phyloP scores from a whole-genome alignment of 53 echinoderm and acorn worm genomes.

The Echinarachnius parma region DNA sequence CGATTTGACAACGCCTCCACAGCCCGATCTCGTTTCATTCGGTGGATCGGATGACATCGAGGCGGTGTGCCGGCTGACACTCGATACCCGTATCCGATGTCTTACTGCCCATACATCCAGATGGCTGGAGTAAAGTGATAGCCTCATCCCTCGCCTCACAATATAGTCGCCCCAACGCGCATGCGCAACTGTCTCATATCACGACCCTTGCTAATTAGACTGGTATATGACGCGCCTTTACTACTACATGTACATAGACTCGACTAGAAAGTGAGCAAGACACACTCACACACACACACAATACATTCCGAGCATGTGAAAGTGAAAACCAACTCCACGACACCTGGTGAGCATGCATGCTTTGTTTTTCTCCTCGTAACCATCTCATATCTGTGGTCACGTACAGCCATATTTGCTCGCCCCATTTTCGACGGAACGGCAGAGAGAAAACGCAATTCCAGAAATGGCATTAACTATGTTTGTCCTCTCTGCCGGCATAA shows the following conservation, averaged over 20 bases:
- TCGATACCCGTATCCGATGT: conserved; percentile 40
- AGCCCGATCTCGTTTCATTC: conserved; percentile 46
- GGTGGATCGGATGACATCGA: conserved; percentile 32
- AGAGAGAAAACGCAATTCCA: conserved; percentile 25
- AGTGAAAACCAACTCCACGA: conserved; percentile 28
- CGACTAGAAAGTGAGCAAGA: conserved; percentile 28
- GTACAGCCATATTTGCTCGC: conserved; percentile 39
- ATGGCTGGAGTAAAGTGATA: conserved; percentile 46
- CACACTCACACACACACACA: conserved; percentile 38
- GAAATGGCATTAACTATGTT: conserved; percentile 26
- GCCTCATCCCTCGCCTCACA: conserved; percentile 31
- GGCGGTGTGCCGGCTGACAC: conserved; percentile 38
- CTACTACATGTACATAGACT: too few relatives aligned
- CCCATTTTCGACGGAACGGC: too few relatives aligned
- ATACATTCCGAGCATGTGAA: too few relatives aligned
- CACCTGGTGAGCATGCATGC: conserved; percentile 41
- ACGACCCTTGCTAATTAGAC: conserved; percentile 41
- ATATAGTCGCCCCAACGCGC: conserved; percentile 32
- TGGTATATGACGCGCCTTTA: conserved; percentile 43
- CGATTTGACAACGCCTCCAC: conserved; percentile 54
- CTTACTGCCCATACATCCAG: conserved; percentile 42
- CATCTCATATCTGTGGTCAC: conserved; percentile 22
- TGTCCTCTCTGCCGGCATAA: conserved; percentile 36
- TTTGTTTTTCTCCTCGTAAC: conserved; percentile 9
- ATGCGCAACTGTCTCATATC: conserved; percentile 27